Evolutionary conservation across 1,140 invertebrate species (phyloP).

Genomic region (Nephotettix cincticeps): DNA sequence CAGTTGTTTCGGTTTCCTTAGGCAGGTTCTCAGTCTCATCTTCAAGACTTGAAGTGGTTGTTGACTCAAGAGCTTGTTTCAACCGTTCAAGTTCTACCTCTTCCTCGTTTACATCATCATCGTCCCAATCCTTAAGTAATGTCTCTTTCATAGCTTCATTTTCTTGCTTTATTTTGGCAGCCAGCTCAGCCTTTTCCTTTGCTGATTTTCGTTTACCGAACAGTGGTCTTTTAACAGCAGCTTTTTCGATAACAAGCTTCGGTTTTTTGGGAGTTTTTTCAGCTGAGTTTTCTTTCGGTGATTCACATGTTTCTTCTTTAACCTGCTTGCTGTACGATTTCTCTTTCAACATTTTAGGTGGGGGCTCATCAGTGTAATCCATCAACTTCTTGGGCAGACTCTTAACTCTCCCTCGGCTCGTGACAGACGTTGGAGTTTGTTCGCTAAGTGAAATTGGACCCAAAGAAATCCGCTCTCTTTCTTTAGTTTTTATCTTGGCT

Average conservation of each 20-base stretch:
- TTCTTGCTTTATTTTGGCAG: constrained; percentile 25
- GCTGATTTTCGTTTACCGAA: constrained; percentile 26
- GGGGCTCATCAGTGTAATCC: constrained; percentile 19
- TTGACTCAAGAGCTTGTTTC: background rate
- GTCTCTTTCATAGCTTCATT: constrained; percentile 30
- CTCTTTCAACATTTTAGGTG: constrained; percentile 3
- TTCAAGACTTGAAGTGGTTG: background rate
- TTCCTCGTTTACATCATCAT: constrained; percentile 32
- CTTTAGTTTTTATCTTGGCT: background rate
- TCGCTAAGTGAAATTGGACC: constrained; percentile 4
- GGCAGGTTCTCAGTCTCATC: background rate
- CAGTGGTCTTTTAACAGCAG: constrained; percentile 25
- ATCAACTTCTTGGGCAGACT: constrained; percentile 37
- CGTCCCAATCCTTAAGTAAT: constrained; percentile 32
- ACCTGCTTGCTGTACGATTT: background rate
- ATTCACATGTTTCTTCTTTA: constrained; percentile 12
- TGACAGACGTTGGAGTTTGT: background rate
- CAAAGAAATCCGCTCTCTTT: constrained; percentile 23
- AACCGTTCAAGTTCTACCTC: constrained; percentile 19
- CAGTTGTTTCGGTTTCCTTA: background rate
- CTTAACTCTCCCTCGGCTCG: background rate
- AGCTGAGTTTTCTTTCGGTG: background rate
- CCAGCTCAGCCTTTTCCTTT: constrained; percentile 27
- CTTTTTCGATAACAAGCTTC: constrained; percentile 9
- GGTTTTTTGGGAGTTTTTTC: constrained; percentile 12